A percentile compares a stretch with the other conserved stretches of the same genome.
Conservation (phyloP, 2,888 invertebrate genomes). For the Rugalucina vietnamica region DNA sequence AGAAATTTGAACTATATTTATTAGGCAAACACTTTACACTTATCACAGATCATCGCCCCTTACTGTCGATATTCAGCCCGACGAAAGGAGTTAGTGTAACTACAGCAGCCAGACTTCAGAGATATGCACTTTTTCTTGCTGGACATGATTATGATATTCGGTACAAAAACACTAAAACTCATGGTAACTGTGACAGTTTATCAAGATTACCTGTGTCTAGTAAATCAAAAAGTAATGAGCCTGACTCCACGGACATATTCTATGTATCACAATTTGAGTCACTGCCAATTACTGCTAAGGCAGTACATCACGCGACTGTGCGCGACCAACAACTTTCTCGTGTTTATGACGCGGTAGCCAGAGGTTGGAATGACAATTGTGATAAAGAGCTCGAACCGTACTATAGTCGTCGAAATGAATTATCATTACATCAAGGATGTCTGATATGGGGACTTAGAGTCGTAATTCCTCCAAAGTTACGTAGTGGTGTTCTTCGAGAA, state of each 20-base stretch:
- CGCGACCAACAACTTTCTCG: slow-evolving; percentile 26
- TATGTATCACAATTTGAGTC: slow-evolving; percentile 67
- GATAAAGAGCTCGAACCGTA: slow-evolving; percentile 14
- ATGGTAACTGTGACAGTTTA: slow-evolving; percentile 58
- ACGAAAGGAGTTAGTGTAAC: slow-evolving; percentile 56
- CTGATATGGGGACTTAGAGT: slow-evolving; percentile 69
- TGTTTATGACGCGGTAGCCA: slow-evolving; percentile 35
- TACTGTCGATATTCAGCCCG: slow-evolving; percentile 57
- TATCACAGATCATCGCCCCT: slow-evolving; percentile 61
- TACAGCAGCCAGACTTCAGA: slow-evolving; percentile 44
- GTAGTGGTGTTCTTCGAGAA: slow-evolving; percentile 61
- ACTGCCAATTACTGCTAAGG: slow-evolving; percentile 55
- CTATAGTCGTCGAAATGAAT: slow-evolving; percentile 26
- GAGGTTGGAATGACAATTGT: slow-evolving; percentile 39
- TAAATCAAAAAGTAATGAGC: not conserved
- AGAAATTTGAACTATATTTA: slow-evolving; percentile 83
- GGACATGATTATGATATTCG: slow-evolving; percentile 39
- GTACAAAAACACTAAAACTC: slow-evolving; percentile 37
- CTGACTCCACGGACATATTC: slow-evolving; percentile 15
- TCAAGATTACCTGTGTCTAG: slow-evolving; percentile 40
- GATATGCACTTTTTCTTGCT: slow-evolving; percentile 39
- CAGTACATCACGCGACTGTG: slow-evolving; percentile 8
- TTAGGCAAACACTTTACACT: slow-evolving; percentile 82
- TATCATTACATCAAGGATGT: slow-evolving; percentile 62
- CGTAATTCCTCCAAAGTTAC: slow-evolving; percentile 68